Evolutionary conservation across 1,140 invertebrate species (phyloP).

Genomic region (Acyrthosiphon pisum): DNA sequence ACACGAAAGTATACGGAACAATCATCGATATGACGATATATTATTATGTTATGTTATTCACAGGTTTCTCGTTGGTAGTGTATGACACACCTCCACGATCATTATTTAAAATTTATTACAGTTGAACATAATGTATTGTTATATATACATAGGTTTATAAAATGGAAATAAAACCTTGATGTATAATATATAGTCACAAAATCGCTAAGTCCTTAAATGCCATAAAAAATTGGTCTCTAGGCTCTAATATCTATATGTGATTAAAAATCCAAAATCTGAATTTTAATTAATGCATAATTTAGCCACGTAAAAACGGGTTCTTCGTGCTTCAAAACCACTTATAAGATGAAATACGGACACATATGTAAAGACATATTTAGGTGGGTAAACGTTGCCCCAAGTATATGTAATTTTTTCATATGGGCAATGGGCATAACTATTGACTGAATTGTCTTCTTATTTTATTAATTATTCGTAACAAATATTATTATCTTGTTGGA

Average conservation of each 20-base stretch:
- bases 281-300: conserved; percentile 1
- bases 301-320: not conserved
- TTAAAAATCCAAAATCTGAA: not conserved
- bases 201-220: not conserved
- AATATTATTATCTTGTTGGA: not conserved
- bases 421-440: not conserved
- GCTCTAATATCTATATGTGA: not conserved
- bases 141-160: not conserved
- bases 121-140: not conserved
- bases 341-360: not conserved
- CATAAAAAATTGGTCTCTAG: not conserved
- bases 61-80: not conserved
- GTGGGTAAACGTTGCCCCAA: not conserved
- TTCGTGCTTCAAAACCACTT: not conserved
- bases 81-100: not conserved
- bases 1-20: not conserved
- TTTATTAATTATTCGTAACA: too few species aligned
- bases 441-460: too few species aligned
- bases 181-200: not conserved
- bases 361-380: not conserved
- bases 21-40: not conserved
- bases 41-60: not conserved
- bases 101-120: conserved; percentile 16
- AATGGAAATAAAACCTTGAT: not conserved
- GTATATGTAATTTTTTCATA: not conserved